Percentiles rank a stretch among this genome's conserved stretches.
Conservation (phyloP, 1,140 invertebrate species). For the Heliconius eleuchia region DNA sequence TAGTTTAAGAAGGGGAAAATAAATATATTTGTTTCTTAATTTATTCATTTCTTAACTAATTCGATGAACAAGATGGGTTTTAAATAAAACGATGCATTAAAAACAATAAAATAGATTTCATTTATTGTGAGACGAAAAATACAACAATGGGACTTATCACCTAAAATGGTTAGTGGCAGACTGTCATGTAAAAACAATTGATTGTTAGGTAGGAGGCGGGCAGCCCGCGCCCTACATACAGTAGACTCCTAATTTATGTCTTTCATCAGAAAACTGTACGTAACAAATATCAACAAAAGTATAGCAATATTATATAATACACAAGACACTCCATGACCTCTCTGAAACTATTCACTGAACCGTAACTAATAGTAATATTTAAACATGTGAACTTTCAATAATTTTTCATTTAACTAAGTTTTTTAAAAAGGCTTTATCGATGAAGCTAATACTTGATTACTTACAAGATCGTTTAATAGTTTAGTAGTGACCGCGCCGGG, state of each 20-base stretch:
- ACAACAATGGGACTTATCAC: slow-evolving; percentile 81
- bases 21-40: no score
- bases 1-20: no score
- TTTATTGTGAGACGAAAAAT: slow-evolving; percentile 82
- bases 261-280: slow-evolving; percentile 77
- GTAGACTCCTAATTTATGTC: slow-evolving; percentile 77
- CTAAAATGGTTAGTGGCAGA: slow-evolving; percentile 81
- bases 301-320: slow-evolving; percentile 64
- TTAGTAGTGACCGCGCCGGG: slow-evolving; percentile 59
- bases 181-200: slow-evolving; percentile 78
- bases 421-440: slow-evolving; percentile 80
- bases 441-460: slow-evolving; percentile 81
- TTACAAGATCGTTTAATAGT: slow-evolving; percentile 79
- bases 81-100: slow-evolving; percentile 74
- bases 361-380: slow-evolving; percentile 74
- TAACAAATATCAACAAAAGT: slow-evolving; percentile 78
- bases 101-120: slow-evolving; percentile 82
- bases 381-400: slow-evolving; percentile 78
- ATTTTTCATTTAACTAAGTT: slow-evolving; percentile 74
- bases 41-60: no score
- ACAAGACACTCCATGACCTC: slow-evolving; percentile 74
- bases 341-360: slow-evolving; percentile 66
- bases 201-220: slow-evolving; percentile 54
- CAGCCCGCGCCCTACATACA: slow-evolving; percentile 50
- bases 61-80: background rate